Percentiles rank a stretch among this genome's conserved stretches.
Conservation (phyloP, 2,113 vertebrate species). For the Centrocercus urophasianus region DNA sequence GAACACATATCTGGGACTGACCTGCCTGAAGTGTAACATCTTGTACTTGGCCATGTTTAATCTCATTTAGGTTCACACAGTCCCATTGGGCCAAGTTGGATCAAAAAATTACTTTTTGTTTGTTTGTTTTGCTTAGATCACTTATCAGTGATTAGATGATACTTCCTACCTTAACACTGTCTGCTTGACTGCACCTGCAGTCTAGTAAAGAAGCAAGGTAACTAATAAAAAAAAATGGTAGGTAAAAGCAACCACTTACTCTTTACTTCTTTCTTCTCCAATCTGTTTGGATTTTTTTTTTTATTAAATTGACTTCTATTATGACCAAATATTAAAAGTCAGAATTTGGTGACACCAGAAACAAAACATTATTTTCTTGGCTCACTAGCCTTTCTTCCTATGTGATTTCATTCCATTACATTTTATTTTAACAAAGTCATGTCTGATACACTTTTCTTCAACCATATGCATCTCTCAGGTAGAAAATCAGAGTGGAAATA, state of each 20-base stretch:
- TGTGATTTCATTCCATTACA: background rate
- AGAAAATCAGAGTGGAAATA: background rate
- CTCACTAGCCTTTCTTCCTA: background rate
- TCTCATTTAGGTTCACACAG: no score
- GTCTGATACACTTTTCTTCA: background rate
- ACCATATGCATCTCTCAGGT: background rate
- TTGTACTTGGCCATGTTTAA: no score
- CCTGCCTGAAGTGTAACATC: no score
- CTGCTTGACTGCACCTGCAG: background rate
- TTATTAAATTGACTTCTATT: background rate
- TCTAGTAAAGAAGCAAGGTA: background rate
- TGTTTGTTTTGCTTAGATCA: background rate
- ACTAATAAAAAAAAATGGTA: background rate
- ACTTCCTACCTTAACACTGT: background rate
- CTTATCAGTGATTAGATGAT: background rate
- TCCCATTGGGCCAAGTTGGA: background rate
- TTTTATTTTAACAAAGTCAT: background rate
- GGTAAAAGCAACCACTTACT: background rate
- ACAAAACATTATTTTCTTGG: background rate
- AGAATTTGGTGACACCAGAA: background rate
- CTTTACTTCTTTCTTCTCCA: background rate
- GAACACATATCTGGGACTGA: no score
- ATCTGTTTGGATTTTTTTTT: background rate
- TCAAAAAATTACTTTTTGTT: background rate
- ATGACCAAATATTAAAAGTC: background rate